Evolutionary conservation across 2,113 vertebrate species (phyloP), one percentile per base, ranked within the genome.

Genomic region (Alexandromys fortis): DNA sequence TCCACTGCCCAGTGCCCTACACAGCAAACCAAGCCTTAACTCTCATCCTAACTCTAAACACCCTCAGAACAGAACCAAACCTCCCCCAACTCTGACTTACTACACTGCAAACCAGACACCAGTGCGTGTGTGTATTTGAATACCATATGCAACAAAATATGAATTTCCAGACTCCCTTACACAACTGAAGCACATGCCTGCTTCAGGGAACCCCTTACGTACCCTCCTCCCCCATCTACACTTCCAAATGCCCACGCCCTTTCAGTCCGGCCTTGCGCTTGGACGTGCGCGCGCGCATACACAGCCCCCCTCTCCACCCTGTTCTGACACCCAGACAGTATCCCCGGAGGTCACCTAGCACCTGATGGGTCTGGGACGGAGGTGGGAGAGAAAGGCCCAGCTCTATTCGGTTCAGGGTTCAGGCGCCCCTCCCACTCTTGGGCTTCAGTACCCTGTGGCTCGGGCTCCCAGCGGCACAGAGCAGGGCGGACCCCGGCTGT

Each of bases 181-280:
- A 68, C 35, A 42, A 58, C 42, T n/a, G 70, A 83, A 12, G 58
- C 63, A 55, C 79, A 73, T 1, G 26, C 28, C 67, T 35, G 21
- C 58, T 33, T 45, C 42, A 45, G 77, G 26, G 77, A 22, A 65
- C 30, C 58, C 68, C 61, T 61, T 67, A 63, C 73, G 38, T 26
- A 38, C 73, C 68, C 67, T 58, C 67, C 19, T 90, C 47, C 75
- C 30, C 26, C n/a, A 45, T 19, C 85, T 55, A 4, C 52, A 65
- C 58, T 67, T 85, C 81, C 79, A 47, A 63, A 76, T 45, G 86
- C 21, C 89, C 86, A 88, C 82, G 55, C 55, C 79, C 92, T 95
- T 88, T 75, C 75, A 38, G 35, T 70, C 70, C 42, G 79, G 96
- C 75, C 78, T 86, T 28, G 58, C 5, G 24, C 21, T 68, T 17